Conservation (phyloP, 2,797 vertebrate species). For the Enteromius afrohamiltoni region DNA sequence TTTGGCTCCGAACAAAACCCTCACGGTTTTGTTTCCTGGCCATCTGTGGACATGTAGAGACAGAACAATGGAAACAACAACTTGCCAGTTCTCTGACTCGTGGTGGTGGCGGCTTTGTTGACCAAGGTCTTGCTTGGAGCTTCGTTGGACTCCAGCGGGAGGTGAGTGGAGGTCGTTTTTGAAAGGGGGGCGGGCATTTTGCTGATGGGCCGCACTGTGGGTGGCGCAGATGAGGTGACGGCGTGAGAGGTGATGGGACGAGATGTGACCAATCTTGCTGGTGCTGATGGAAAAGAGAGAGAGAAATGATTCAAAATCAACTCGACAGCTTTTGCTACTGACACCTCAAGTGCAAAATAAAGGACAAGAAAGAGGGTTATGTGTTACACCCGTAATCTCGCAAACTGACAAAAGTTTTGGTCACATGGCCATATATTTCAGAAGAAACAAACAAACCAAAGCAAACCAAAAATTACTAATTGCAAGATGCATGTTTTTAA, state of each 20-base stretch:
- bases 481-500: not conserved
- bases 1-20: slow-evolving; percentile 37
- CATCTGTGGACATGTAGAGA: slow-evolving; percentile 42
- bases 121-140: slow-evolving; percentile 30
- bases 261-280: slow-evolving; percentile 19
- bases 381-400: not conserved
- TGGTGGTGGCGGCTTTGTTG: slow-evolving; percentile 37
- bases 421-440: not conserved
- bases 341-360: not conserved
- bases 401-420: not conserved
- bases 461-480: not conserved
- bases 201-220: not conserved
- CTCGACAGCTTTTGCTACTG: not conserved
- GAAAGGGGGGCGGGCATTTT: not conserved
- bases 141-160: not conserved
- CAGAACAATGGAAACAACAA: slow-evolving; percentile 38
- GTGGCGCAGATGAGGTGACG: not conserved
- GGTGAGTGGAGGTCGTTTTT: slow-evolving; percentile 34
- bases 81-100: slow-evolving; percentile 48
- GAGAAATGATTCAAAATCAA: not conserved
- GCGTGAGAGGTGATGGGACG: not conserved
- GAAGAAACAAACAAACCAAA: not conserved
- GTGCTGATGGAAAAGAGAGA: slow-evolving; percentile 16
- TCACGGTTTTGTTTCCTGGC: slow-evolving; percentile 37
- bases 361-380: not conserved